These are phyloP conservation scores for Volucella inflata DNA, from an alignment of 2,888 invertebrate genomes.

Conservation along the genomic window DNA sequence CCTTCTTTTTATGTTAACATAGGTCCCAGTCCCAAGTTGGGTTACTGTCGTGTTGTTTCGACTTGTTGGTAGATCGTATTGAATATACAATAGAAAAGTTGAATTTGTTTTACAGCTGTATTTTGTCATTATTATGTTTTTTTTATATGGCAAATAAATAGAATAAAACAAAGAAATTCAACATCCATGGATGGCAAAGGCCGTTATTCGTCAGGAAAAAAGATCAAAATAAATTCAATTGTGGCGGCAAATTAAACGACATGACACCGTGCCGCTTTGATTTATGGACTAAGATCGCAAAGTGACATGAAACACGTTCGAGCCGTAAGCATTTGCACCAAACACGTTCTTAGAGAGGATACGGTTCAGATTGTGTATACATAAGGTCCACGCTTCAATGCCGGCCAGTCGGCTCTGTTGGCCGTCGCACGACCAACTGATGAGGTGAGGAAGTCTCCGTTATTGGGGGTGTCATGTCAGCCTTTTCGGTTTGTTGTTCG, in stretches of 20 bases:
- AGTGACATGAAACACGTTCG: slow-evolving; percentile 74
- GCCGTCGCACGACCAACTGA: slow-evolving; percentile 68
- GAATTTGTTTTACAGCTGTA: slow-evolving; percentile 39
- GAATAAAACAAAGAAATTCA: slow-evolving; percentile 46
- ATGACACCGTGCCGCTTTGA: slow-evolving; percentile 75
- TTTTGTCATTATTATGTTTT: slow-evolving; percentile 15
- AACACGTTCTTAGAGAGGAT: slow-evolving; percentile 59
- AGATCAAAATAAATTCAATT: slow-evolving; percentile 75
- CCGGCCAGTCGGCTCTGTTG: slow-evolving; percentile 7
- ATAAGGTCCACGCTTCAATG: slow-evolving; percentile 37
- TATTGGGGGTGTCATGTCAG: slow-evolving; percentile 70
- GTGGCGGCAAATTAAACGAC: slow-evolving; percentile 75
- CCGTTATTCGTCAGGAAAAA: slow-evolving; percentile 51
- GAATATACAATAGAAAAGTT: slow-evolving; percentile 29
- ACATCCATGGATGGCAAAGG: slow-evolving; percentile 15
- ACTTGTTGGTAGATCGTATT: slow-evolving; percentile 59
- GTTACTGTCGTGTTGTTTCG: slow-evolving; percentile 63
- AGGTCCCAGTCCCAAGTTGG: slow-evolving; percentile 19
- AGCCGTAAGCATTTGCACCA: slow-evolving; percentile 57
- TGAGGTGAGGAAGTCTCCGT: slow-evolving; percentile 65
- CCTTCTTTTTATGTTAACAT: slow-evolving; percentile 10
- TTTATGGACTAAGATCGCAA: slow-evolving; percentile 71
- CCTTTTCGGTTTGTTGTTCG: slow-evolving; percentile 54
- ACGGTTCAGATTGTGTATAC: slow-evolving; percentile 27
- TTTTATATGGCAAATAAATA: not conserved